Base-by-base conservation (phyloP, 2,113 vertebrate genomes). In the Odontophorus gujanensis region DNA sequence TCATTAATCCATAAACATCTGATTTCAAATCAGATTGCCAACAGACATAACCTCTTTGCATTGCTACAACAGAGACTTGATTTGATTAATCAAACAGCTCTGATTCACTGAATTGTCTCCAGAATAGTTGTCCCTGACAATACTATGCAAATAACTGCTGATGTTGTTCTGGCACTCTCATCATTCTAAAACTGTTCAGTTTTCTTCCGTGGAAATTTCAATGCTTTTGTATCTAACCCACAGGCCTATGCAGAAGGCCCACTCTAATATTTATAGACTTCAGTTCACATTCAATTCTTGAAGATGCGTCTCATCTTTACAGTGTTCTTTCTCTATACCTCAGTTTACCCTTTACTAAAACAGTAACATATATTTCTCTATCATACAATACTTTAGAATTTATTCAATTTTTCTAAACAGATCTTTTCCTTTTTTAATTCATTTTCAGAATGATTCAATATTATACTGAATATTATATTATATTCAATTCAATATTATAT, bases 11-110 rank as follows among this genome's bases (percentile, higher is more conserved):
- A 96, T 75, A 96, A 96, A 87, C 92, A 96, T 95, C 89, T 92
- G 91, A 96, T 96, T 97, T 95, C 94, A 96, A 96, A 97, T 97
- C 86, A 93, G 94, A 97, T 43, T 97, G 91, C 87, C 87, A 95
- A 86, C 84, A 92, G 90, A 96, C 67, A 95, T 94, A 95, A 96
- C 96, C 92, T 96, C 93, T 96, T 96, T 94, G 83, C 96, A 95
- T 74, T 97, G 93, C 93, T 93, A 95, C 94, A 98, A 97, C 90
- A 93, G 90, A 97, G 82, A 93, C 85, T 63, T 97, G 96, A 98
- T 97, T 95, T 97, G 95, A 97, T 97, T 97, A 98, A 97, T 97
- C 96, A 96, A 96, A 96, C 71, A 91, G 78, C 87, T 96, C 90
- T 95, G 95, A 97, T 97, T 97, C 89, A 81, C 58, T 95, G n/a